Conservation (phyloP, 2,113 vertebrate species). For the Salvelinus sp. region DNA sequence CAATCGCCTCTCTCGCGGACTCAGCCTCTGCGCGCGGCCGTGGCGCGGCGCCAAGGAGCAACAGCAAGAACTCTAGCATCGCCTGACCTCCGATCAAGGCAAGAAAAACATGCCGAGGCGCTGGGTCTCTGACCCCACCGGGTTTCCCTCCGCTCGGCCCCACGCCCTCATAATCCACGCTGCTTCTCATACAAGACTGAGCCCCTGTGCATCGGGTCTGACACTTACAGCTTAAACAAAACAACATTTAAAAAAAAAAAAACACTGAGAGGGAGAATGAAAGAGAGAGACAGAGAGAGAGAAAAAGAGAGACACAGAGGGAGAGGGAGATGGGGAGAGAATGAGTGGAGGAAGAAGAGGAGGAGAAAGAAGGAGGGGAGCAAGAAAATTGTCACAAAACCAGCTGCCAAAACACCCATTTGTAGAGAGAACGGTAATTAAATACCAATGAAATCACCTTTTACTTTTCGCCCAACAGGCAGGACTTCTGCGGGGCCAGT, state of each 20-base stretch:
- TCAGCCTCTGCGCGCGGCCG: conserved; percentile 94
- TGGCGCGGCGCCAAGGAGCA: conserved; percentile 91
- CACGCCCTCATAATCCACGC: conserved; percentile 67
- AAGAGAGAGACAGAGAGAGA: conserved; percentile 64
- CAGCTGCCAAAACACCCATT: conserved; percentile 88
- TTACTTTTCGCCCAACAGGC: conserved; percentile 84
- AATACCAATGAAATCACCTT: conserved; percentile 85
- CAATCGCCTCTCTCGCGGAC: conserved; percentile 91
- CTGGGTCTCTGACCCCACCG: conserved; percentile 91
- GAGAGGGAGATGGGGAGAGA: conserved; percentile 26
- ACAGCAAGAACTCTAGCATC: conserved; percentile 98
- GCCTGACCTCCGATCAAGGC: conserved; percentile 98
- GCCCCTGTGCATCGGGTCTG: conserved; percentile 79
- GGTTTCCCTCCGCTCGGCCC: conserved; percentile 63
- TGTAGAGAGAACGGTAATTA: conserved; percentile 82
- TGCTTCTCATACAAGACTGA: conserved; percentile 81
- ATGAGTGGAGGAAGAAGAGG: conserved; percentile 33
- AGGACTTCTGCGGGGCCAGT: conserved; percentile 82
- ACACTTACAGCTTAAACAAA: conserved; percentile 81
- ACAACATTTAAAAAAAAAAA: conserved; percentile 71
- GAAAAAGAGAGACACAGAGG: conserved; percentile 25
- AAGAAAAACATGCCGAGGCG: conserved; percentile 94
- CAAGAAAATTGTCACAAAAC: conserved; percentile 79
- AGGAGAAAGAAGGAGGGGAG: conserved; percentile 42
- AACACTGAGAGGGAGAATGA: conserved; percentile 70